These are phyloP conservation scores for Pteruthius melanotis DNA, from an alignment of 2,113 vertebrate genomes.

Conservation along the genomic window DNA sequence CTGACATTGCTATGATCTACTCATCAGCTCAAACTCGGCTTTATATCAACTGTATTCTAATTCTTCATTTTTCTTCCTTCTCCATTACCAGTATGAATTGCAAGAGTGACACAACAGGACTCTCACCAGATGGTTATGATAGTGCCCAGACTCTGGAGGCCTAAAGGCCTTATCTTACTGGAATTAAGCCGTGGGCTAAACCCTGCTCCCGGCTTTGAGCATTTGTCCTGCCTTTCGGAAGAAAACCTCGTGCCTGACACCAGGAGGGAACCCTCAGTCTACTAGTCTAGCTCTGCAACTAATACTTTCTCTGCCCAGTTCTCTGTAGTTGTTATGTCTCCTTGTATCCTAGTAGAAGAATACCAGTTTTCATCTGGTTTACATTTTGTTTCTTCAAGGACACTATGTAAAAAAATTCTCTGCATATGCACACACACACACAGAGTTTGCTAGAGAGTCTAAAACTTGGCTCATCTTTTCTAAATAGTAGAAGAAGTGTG, in stretches of 20 bases:
- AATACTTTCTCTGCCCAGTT: background rate
- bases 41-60: background rate
- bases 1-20: background rate
- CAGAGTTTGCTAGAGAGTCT: background rate
- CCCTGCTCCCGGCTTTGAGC: background rate
- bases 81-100: background rate
- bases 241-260: background rate
- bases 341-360: background rate
- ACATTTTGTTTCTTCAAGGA: background rate
- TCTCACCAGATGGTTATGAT: background rate
- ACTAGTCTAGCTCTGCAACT: background rate
- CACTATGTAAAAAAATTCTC: background rate
- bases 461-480: background rate
- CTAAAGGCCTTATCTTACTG: background rate
- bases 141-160: background rate
- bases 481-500: background rate
- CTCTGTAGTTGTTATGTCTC: background rate
- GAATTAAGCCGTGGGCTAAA: background rate
- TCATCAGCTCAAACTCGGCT: background rate
- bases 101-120: background rate
- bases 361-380: background rate
- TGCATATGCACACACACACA: rapidly evolving
- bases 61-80: background rate
- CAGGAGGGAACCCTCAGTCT: background rate
- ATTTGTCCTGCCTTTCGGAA: background rate